Base-by-base conservation (phyloP, 2,113 vertebrate species). In the Otis tarda region DNA sequence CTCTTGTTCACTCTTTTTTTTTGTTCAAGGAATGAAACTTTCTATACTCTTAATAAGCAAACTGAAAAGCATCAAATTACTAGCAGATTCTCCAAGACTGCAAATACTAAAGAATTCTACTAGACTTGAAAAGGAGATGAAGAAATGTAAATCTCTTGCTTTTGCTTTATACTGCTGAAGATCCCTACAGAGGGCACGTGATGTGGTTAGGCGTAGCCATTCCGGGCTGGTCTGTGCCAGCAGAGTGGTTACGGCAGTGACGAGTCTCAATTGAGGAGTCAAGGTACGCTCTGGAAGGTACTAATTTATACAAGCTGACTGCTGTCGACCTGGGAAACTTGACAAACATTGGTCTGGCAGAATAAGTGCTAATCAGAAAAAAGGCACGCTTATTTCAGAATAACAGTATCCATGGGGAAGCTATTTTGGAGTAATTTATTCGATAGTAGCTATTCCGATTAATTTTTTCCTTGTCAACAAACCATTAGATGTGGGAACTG, bases 341-440 rank as follows among this genome's bases (percentile, higher is more conserved):
- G 68, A 95, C 39, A 73, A 82, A 71, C 23, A n/a, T 21, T 60
- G 88, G 39, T 73, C 67, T 68, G 78, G 49, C 73, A 90, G 86
- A 87, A 45, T 17, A 73, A 37, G 28, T 31, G 56, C 45, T 82
- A 63, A 89, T 73, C 24, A 81, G 65, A 60, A 93, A 83, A 88
- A 81, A 68, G 27, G 17, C 69, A 64, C 10, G 12, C 24, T 90
- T 64, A 84, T 53, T 91, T 71, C 47, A 89, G 59, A 94, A 27
- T 55, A 94, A 65, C 73, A 35, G 55, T 16, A 68, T 76, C 86
- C 57, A 53, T 1, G 16, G 53, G 90, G 71, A 90, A 89, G 64
- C 73, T 96, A 69, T 67, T 96, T 85, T 71, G 43, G 82, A 86
- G 47, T 91, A 59, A 89, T 92, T 71, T 95, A 90, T 93, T 94